phyloP scores from a whole-genome alignment of 92 coral and sea anemone genomes.

The Heteractis magnifica region DNA sequence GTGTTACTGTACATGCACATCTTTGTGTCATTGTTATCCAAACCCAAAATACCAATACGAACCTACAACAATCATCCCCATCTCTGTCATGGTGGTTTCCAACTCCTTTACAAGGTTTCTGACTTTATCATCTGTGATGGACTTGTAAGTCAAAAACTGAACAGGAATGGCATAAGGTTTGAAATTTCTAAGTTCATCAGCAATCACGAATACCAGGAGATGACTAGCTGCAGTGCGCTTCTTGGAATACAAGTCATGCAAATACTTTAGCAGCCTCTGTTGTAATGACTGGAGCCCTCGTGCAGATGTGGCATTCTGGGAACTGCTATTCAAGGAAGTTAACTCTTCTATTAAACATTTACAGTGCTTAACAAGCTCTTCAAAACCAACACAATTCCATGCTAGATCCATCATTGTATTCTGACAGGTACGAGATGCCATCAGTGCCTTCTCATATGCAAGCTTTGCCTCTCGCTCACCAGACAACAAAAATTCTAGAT shows the following conservation, averaged over 20 bases:
- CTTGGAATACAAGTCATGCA: conserved; percentile 43
- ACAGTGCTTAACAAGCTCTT: conserved; percentile 37
- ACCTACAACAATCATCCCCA: conserved; percentile 67
- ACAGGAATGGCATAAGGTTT: conserved; percentile 72
- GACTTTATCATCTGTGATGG: conserved; percentile 47
- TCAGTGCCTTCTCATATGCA: too few relatives aligned
- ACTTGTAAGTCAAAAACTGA: conserved; percentile 36
- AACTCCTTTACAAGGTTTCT: conserved; percentile 43
- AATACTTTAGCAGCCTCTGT: conserved; percentile 17
- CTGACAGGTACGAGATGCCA: conserved; percentile 25
- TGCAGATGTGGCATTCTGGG: neutral
- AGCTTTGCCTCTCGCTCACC: too few relatives aligned
- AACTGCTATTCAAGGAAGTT: neutral
- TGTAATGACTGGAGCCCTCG: neutral
- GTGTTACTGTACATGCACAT: neutral
- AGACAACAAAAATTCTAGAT: too few relatives aligned
- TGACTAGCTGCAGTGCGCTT: conserved; percentile 57
- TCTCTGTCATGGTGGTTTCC: conserved; percentile 28
- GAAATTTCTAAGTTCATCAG: conserved; percentile 49
- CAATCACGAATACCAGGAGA: conserved; percentile 61
- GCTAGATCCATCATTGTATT: conserved; percentile 50
- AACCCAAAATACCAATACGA: neutral
- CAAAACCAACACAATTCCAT: conserved; percentile 66
- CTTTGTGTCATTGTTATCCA: too few relatives aligned
- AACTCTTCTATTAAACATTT: neutral